These are phyloP conservation scores for Arnoldichthys spilopterus DNA, from an alignment of 2,797 vertebrate genomes.

Conservation along the genomic window DNA sequence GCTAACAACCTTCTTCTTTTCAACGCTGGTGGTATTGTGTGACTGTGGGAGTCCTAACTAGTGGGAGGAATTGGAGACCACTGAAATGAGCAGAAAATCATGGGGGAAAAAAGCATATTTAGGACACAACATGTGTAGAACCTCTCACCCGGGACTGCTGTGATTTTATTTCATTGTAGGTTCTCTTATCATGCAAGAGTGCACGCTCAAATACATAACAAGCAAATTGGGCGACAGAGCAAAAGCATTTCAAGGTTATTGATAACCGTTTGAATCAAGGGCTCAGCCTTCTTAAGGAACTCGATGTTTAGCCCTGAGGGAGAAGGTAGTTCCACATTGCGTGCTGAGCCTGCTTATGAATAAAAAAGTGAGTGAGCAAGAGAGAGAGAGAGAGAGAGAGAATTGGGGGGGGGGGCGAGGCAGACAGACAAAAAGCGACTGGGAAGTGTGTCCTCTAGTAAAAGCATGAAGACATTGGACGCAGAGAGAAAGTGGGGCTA, in stretches of 20 bases:
- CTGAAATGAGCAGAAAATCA: no score
- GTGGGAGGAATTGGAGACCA: no score
- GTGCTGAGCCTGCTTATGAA: slow-evolving; percentile 58
- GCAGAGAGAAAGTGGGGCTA: slow-evolving; percentile 41
- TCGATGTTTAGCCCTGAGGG: slow-evolving; percentile 69
- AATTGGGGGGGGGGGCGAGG: slow-evolving; percentile 50
- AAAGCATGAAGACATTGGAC: slow-evolving; percentile 45
- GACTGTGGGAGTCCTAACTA: no score
- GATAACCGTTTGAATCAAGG: slow-evolving; percentile 82
- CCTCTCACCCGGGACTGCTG: slow-evolving; percentile 34
- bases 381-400: slow-evolving; percentile 59
- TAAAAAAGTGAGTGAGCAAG: slow-evolving; percentile 59
- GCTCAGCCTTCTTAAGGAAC: slow-evolving; percentile 72
- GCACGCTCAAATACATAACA: slow-evolving; percentile 67
- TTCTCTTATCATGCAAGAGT: slow-evolving; percentile 54
- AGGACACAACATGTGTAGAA: slow-evolving; percentile 29
- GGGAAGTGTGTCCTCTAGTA: slow-evolving; percentile 47
- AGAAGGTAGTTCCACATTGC: slow-evolving; percentile 76
- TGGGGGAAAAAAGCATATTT: slow-evolving; percentile 41
- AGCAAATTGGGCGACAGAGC: slow-evolving; percentile 67
- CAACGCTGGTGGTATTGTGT: no score
- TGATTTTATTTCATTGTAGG: slow-evolving; percentile 43
- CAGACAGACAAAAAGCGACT: slow-evolving; percentile 54
- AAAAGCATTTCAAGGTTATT: slow-evolving; percentile 81
- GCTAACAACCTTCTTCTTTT: no score